A percentile compares a stretch with the other conserved stretches of the same genome.
Evolutionary conservation across 2,888 invertebrate species (phyloP).

Genomic region (Cephus spinipes): DNA sequence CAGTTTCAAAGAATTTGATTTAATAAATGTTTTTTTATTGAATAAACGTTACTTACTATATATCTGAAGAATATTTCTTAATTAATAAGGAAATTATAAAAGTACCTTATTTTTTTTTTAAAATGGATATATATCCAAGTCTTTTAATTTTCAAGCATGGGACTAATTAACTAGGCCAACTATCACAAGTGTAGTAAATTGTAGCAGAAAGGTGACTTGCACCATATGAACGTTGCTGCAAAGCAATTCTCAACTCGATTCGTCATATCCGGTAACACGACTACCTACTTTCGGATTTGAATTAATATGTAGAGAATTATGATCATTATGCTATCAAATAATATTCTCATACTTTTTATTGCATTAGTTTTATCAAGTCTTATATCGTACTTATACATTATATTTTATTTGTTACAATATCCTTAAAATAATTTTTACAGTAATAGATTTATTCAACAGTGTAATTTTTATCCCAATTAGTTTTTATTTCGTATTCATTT

Average conservation of each 20-base stretch:
- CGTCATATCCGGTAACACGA: background rate
- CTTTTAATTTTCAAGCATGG: background rate
- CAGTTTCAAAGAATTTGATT: background rate
- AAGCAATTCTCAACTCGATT: background rate
- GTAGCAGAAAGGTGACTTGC: constrained; percentile 37
- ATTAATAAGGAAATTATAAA: background rate
- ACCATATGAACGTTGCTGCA: constrained; percentile 31
- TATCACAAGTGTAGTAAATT: constrained; percentile 10
- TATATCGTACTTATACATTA: background rate
- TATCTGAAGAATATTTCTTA: background rate
- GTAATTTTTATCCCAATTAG: background rate
- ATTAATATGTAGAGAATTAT: background rate
- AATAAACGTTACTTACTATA: background rate
- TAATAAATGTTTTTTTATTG: background rate
- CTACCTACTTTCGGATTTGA: background rate
- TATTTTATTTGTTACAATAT: too few species aligned
- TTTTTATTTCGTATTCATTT: background rate
- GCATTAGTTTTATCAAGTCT: background rate
- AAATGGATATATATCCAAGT: background rate
- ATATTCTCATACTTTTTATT: background rate
- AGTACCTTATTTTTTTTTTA: background rate
- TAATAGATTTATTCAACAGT: background rate
- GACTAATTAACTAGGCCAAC: constrained; percentile 2
- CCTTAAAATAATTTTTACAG: background rate
- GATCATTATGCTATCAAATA: background rate